Conservation (phyloP, 2,797 vertebrate genomes). For the Masticophis lateralis region DNA sequence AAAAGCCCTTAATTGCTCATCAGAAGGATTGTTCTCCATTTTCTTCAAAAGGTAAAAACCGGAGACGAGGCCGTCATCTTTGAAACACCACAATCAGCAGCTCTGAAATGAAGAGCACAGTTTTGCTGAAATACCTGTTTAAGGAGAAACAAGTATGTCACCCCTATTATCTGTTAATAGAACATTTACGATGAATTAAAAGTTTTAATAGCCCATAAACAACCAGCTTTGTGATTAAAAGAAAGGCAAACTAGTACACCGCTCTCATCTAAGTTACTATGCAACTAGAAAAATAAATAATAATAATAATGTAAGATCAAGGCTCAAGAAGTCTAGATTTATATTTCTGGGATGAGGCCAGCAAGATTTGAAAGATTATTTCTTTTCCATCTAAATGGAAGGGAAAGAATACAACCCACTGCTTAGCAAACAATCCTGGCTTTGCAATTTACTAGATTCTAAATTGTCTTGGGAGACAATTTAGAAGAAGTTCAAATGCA, state of each 20-base stretch:
- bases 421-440: neutral
- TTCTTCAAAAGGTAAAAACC: neutral
- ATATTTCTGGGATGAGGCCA: neutral
- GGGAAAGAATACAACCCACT: neutral
- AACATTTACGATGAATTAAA: neutral
- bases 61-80: neutral
- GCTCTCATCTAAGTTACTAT: neutral
- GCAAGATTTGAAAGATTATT: neutral
- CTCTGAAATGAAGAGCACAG: neutral
- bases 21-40: neutral
- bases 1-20: neutral
- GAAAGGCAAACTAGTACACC: neutral
- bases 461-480: neutral
- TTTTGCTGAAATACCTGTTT: neutral
- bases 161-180: neutral
- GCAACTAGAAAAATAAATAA: neutral
- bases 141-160: neutral
- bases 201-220: neutral
- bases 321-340: neutral
- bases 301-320: neutral
- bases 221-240: neutral
- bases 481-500: neutral
- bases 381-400: neutral
- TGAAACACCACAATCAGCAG: neutral
- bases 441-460: neutral